Evolutionary conservation across 2,888 invertebrate species (phyloP).

Genomic region (Norana najaformis): DNA sequence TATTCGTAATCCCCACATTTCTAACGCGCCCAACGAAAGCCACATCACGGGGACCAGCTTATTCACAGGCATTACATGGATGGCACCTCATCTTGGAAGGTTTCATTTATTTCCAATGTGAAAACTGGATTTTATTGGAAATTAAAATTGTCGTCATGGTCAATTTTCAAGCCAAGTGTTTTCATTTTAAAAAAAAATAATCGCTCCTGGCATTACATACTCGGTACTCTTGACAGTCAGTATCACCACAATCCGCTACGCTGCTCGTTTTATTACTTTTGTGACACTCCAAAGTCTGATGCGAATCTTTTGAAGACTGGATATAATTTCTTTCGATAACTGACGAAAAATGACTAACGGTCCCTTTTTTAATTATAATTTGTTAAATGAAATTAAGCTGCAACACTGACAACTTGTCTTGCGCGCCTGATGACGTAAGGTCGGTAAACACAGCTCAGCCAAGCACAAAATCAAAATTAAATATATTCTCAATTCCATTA

Average conservation of each 20-base stretch:
- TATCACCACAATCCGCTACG: background rate
- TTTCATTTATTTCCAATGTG: no score
- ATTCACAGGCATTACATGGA: no score
- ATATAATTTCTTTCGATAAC: background rate
- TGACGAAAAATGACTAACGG: background rate
- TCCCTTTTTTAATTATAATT: background rate
- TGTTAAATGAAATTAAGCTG: background rate
- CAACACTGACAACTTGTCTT: background rate
- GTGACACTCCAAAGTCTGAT: background rate
- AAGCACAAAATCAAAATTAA: background rate
- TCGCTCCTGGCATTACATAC: background rate
- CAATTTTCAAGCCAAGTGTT: no score
- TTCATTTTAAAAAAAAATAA: no score
- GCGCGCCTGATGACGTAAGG: background rate
- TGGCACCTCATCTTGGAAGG: no score
- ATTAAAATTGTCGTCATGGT: no score
- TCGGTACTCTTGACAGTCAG: background rate
- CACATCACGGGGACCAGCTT: no score
- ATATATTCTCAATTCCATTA: background rate
- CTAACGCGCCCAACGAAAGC: no score
- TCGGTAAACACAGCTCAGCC: background rate
- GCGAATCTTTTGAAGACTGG: background rate
- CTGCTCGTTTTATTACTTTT: background rate
- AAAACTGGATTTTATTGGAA: no score
- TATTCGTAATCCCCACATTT: no score